These are phyloP conservation scores for Micoletzkya japonica DNA, from an alignment of 2,888 invertebrate genomes.

Conservation along the genomic window DNA sequence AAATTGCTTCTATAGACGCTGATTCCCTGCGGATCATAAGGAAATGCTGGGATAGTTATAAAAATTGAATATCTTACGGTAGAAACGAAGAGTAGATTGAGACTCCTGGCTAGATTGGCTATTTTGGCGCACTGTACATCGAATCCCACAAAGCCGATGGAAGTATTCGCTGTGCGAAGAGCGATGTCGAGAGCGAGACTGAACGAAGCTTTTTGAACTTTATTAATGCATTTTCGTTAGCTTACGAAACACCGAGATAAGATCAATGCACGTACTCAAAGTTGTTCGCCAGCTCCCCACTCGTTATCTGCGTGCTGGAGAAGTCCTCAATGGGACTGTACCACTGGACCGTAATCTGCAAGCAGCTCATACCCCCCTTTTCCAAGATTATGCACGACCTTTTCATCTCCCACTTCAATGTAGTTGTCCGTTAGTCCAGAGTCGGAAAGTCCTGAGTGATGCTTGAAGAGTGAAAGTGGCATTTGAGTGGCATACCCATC, in stretches of 20 bases:
- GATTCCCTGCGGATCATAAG: background rate
- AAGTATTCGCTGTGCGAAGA: background rate
- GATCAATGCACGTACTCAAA: background rate
- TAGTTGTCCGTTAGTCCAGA: conserved; percentile 5
- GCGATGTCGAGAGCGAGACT: conserved; percentile 9
- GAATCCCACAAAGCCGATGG: conserved; percentile 22
- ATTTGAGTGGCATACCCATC: background rate
- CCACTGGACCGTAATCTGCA: conserved; percentile 16
- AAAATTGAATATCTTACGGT: too few relatives aligned
- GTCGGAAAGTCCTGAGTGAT: conserved; percentile 1
- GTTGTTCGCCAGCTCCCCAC: background rate
- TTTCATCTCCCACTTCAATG: conserved; percentile 12
- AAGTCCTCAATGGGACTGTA: conserved; percentile 12
- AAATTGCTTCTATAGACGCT: background rate
- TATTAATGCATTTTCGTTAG: background rate
- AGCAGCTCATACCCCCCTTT: background rate
- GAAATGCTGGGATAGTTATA: too few relatives aligned
- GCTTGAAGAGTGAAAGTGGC: background rate
- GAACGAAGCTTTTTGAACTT: background rate
- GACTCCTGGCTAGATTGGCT: conserved; percentile 15
- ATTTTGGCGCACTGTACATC: conserved; percentile 2
- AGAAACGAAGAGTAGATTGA: conserved; percentile 12
- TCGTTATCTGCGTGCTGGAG: background rate
- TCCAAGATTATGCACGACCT: background rate
- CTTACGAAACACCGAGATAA: background rate